phyloP scores from a whole-genome alignment of 92 coral and sea anemone genomes.

The Desmophyllum pertusum region DNA sequence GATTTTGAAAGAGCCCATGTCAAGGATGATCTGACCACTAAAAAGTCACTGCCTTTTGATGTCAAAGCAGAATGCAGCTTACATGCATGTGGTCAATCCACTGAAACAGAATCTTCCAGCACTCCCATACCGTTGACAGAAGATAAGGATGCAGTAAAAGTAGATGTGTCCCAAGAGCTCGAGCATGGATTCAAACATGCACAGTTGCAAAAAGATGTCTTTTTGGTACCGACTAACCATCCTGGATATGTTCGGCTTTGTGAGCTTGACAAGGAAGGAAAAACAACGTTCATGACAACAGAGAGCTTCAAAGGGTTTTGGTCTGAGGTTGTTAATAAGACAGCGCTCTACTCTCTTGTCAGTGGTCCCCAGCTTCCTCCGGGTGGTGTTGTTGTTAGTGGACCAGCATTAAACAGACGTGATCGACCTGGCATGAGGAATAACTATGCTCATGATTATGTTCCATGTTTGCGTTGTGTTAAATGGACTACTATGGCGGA shows the following conservation, averaged over 20 bases:
- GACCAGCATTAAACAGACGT: conserved; percentile 56
- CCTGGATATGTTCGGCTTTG: conserved; percentile 52
- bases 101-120: background rate
- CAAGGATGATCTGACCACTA: background rate
- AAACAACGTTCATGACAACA: conserved; percentile 32
- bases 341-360: conserved; percentile 57
- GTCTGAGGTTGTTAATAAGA: conserved; percentile 46
- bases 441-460: conserved; percentile 55
- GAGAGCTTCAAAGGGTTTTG: conserved; percentile 52
- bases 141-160: background rate
- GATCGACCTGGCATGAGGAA: conserved; percentile 56
- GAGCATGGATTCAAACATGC: background rate
- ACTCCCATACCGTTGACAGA: background rate
- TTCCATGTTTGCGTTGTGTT: conserved; percentile 53
- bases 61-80: background rate
- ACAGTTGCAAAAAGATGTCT: conserved; percentile 23
- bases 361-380: conserved; percentile 55
- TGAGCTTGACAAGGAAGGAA: conserved; percentile 44
- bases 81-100: background rate
- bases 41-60: background rate
- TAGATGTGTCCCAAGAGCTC: background rate
- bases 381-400: conserved; percentile 42
- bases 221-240: conserved; percentile 31
- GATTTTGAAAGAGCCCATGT: background rate
- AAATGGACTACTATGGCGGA: conserved; percentile 51